A percentile compares a stretch with the other conserved stretches of the same genome.
These are phyloP conservation scores for Strigops habroptila DNA, from an alignment of 2,113 vertebrate species.

Conservation along the genomic window DNA sequence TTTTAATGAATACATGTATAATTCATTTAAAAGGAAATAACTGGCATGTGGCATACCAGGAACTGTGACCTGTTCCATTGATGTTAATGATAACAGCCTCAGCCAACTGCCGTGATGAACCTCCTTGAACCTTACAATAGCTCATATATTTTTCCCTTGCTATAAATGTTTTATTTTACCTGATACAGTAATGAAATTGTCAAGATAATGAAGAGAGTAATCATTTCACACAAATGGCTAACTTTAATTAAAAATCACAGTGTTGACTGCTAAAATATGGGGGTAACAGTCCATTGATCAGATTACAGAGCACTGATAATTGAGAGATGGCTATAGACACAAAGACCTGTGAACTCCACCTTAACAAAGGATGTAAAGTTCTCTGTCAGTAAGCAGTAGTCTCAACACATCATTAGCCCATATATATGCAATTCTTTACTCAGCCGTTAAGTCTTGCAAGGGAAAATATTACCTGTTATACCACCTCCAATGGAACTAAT, in stretches of 20 bases:
- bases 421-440: constrained; percentile 22
- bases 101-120: constrained; percentile 22
- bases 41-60: not conserved
- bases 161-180: constrained; percentile 70
- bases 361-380: not conserved
- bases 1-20: constrained; percentile 42
- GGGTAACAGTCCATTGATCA: constrained; percentile 53
- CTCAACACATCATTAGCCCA: constrained; percentile 54
- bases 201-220: constrained; percentile 70
- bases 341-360: constrained; percentile 37
- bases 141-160: constrained; percentile 50
- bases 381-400: not conserved
- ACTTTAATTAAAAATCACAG: constrained; percentile 67
- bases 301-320: constrained; percentile 28
- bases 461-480: constrained; percentile 24
- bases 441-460: constrained; percentile 32
- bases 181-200: constrained; percentile 69
- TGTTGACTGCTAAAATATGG: constrained; percentile 56
- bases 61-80: constrained; percentile 46
- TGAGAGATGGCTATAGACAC: not conserved
- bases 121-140: constrained; percentile 48
- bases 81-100: constrained; percentile 53
- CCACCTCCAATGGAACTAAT: not conserved
- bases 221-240: constrained; percentile 65
- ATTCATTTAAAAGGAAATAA: constrained; percentile 46